A percentile compares a stretch with the other conserved stretches of the same genome.
Evolutionary conservation across 1,140 invertebrate genomes (phyloP).

Genomic region (Halesus radiatus): DNA sequence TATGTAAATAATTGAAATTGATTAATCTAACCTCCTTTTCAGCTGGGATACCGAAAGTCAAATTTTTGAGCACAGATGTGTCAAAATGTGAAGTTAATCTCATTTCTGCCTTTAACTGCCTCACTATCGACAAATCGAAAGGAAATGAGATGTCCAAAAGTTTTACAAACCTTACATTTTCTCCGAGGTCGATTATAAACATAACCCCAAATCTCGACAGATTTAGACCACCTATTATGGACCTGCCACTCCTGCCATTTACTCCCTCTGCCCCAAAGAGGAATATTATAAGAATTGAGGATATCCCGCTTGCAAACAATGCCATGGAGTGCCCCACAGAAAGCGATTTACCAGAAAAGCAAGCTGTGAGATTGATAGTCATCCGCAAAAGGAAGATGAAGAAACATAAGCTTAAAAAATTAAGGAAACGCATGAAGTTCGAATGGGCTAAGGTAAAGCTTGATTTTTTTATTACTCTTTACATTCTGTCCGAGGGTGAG

Average conservation of each 20-base stretch:
- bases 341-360: conserved; percentile 68
- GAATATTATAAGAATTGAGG: conserved; percentile 44
- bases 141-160: neutral
- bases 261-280: conserved; percentile 13
- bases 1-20: neutral
- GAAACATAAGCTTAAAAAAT: conserved; percentile 85
- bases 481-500: no score
- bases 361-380: conserved; percentile 80
- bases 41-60: conserved; percentile 13
- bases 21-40: conserved; percentile 24
- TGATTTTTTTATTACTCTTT: no score
- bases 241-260: conserved; percentile 47
- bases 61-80: conserved; percentile 25
- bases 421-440: conserved; percentile 83
- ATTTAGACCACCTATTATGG: conserved; percentile 44
- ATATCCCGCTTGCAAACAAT: conserved; percentile 38
- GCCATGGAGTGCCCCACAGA: conserved; percentile 59
- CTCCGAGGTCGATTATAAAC: conserved; percentile 42
- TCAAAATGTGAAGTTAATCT: neutral
- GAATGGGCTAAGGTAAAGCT: conserved; percentile 75
- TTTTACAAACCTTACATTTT: conserved; percentile 32
- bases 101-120: conserved; percentile 22
- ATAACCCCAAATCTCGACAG: conserved; percentile 6
- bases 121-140: conserved; percentile 18
- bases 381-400: conserved; percentile 89